phyloP scores from a whole-genome alignment of 2,797 vertebrate genomes.

The Numenius phaeopus region DNA sequence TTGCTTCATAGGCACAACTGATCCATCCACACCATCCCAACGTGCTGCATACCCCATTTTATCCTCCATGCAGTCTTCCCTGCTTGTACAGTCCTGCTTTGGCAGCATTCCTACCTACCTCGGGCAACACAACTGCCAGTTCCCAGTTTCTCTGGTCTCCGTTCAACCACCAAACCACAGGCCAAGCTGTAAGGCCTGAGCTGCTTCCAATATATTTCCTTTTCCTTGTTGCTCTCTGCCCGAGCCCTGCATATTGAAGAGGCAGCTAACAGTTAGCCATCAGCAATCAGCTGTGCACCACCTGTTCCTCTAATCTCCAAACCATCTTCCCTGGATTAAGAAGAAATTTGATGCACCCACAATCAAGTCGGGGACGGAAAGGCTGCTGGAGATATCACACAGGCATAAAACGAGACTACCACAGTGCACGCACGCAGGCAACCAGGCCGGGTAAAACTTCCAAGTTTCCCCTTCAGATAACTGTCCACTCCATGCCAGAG shows the following conservation, averaged over 20 bases:
- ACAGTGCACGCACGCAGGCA: accelerated
- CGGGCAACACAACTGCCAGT: not conserved
- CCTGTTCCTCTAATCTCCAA: conserved; percentile 1
- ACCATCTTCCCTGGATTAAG: not conserved
- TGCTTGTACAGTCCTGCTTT: not conserved
- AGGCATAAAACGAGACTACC: not conserved
- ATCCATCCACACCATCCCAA: not conserved
- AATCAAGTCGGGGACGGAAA: not conserved
- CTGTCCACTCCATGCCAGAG: not conserved
- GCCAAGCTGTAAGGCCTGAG: not conserved
- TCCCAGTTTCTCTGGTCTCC: not conserved
- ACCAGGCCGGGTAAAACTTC: not conserved
- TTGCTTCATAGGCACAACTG: not conserved
- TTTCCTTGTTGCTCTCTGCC: not conserved
- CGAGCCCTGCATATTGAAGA: not conserved
- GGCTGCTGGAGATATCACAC: not conserved
- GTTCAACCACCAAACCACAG: not conserved
- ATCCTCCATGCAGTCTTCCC: not conserved
- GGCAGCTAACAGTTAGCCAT: conserved; percentile 1
- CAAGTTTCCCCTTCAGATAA: not conserved
- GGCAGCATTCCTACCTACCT: not conserved
- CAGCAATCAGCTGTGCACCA: conserved; percentile 54
- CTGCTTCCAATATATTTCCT: not conserved
- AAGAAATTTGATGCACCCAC: not conserved
- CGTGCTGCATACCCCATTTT: not conserved